These are phyloP conservation scores for Poecilia latipinna DNA, from an alignment of 2,113 vertebrate genomes.

Conservation along the genomic window DNA sequence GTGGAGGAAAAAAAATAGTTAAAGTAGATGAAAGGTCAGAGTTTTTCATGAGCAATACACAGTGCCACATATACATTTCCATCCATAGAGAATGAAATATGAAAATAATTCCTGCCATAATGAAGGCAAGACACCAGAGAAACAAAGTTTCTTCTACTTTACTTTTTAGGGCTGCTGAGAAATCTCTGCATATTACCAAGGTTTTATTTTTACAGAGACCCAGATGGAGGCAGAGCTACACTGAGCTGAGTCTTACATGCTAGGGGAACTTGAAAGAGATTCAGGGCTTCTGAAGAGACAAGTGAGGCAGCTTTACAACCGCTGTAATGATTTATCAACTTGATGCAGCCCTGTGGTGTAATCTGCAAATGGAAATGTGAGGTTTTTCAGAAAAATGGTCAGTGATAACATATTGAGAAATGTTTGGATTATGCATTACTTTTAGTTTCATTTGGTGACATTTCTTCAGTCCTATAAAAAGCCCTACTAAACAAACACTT, in stretches of 20 bases:
- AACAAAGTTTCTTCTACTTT: slow-evolving; percentile 15
- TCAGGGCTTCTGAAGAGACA: slow-evolving; percentile 26
- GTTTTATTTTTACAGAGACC: slow-evolving; percentile 12
- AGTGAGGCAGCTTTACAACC: slow-evolving; percentile 28
- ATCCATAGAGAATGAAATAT: not conserved
- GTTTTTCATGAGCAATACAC: too few species aligned
- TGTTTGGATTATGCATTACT: too few species aligned
- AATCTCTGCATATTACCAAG: slow-evolving; percentile 24
- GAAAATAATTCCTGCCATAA: slow-evolving; percentile 3
- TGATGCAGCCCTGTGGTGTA: not conserved
- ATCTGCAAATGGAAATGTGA: not conserved
- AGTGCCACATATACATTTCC: not conserved
- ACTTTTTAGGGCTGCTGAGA: slow-evolving; percentile 13
- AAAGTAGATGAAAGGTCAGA: too few species aligned
- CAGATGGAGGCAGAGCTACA: slow-evolving; percentile 16
- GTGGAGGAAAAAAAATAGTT: too few species aligned
- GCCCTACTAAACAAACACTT: not conserved
- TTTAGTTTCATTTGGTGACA: too few species aligned
- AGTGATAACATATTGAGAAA: too few species aligned
- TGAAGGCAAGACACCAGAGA: not conserved
- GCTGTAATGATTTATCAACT: slow-evolving; percentile 19
- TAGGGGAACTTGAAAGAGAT: slow-evolving; percentile 25
- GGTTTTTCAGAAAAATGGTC: too few species aligned
- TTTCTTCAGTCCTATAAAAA: too few species aligned
- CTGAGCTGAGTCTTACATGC: slow-evolving; percentile 22